Evolutionary conservation across 2,888 invertebrate genomes (phyloP), one percentile per base, ranked within the genome.

Genomic region (Standfussiana lucernea): DNA sequence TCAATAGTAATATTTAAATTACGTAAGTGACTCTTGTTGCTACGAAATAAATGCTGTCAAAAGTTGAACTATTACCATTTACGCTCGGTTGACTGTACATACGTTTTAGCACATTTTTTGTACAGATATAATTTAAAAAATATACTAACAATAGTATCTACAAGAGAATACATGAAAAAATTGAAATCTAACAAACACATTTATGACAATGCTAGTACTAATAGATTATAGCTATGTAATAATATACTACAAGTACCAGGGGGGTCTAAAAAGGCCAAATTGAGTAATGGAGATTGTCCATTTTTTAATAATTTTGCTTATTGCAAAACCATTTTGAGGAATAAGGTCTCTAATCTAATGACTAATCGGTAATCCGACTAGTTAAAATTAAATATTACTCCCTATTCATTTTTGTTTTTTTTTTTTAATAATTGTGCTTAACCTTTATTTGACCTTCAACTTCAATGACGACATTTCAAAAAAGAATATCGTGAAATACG

Each of bases 181-280:
- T 40, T 35, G n/a, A 67, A 77, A 62, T 78, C 83, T 28, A 77
- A 78, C 78, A 32, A 82, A 53, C 32, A n/a, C 3, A 6, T n/a
- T n/a, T 10, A 15, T 56, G 35, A 18, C 47, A 76, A 24, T 47
- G 5, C 18, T 61, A 75, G 28, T 32, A 72, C 32, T 53, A 53
- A 73, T 35, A 32, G 68, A 47, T 40, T 67, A 21, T 42, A 56
- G 50, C 28, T 59, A 59, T 11, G 21, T 32, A 40, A 40, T 71
- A 21, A 15, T 40, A 56, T 61, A 53, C 65, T 42, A 53, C 35
- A 45, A 56, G 21, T 50, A 32, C 35, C 21, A 32, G 56, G 56
- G 56, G 56, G 56, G 56, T 56, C 28, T 28, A 28, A 56, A 56
- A 56, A 28, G 56, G 56, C 28, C 56, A 53, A 53, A 53, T 53